A percentile compares a stretch with the other conserved stretches of the same genome.
Conservation (phyloP, 2,888 invertebrate species). For the Drosophila subsilvestris region DNA sequence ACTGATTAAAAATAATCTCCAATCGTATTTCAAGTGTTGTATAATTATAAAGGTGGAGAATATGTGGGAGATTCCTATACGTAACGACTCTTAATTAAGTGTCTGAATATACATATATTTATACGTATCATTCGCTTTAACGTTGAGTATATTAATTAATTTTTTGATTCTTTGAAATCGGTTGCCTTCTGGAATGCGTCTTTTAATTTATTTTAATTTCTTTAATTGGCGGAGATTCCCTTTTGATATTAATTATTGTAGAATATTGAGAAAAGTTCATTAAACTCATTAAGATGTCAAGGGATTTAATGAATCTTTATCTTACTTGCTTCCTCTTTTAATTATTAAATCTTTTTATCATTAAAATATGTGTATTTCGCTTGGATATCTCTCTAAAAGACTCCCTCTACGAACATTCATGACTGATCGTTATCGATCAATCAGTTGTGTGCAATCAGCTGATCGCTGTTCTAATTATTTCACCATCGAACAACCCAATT, state of each 20-base stretch:
- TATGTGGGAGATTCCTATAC: neutral
- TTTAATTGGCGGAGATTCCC: neutral
- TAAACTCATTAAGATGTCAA: neutral
- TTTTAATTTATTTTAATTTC: neutral
- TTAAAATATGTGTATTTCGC: no score
- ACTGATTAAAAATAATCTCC: neutral
- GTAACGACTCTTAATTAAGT: no score
- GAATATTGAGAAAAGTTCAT: neutral
- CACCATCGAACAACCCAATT: conserved; percentile 13
- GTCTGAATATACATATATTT: no score
- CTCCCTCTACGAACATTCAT: neutral
- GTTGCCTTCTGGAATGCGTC: neutral
- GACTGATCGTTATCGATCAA: conserved; percentile 7
- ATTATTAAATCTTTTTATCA: no score
- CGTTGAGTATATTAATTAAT: no score
- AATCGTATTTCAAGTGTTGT: neutral
- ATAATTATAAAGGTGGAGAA: neutral
- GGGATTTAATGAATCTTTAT: neutral
- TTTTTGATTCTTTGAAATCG: neutral
- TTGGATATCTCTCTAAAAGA: no score
- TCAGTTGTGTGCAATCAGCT: conserved; percentile 15
- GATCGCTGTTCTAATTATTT: conserved; percentile 28
- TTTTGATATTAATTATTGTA: neutral
- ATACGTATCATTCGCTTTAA: neutral
- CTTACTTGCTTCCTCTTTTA: neutral